phyloP scores from a whole-genome alignment of 2,888 invertebrate species.

The Chloromyia formosa region DNA sequence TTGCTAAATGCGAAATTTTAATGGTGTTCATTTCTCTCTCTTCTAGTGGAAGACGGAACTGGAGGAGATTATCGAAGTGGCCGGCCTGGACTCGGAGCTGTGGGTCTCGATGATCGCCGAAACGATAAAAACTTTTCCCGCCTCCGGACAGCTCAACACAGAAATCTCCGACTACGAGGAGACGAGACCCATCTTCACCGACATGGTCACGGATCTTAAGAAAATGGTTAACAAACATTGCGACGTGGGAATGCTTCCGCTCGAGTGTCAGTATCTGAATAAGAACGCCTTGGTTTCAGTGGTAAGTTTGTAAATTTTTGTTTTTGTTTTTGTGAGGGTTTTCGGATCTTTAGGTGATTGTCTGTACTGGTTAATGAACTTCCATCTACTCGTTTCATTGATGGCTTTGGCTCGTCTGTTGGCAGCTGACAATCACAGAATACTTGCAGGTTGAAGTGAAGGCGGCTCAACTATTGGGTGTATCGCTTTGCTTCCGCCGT shows the following conservation, averaged over 20 bases:
- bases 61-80: constrained; percentile 94
- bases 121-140: constrained; percentile 92
- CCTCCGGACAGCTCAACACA: constrained; percentile 87
- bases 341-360: neutral
- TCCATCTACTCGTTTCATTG: no score
- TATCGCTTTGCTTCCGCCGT: no score
- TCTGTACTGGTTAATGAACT: no score
- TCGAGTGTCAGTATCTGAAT: constrained; percentile 96
- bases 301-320: constrained; percentile 63
- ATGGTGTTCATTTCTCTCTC: neutral
- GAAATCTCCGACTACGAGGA: constrained; percentile 90
- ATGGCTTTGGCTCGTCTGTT: no score
- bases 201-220: constrained; percentile 85
- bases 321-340: neutral
- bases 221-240: constrained; percentile 85
- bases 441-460: no score
- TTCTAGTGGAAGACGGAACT: constrained; percentile 91
- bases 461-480: no score
- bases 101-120: constrained; percentile 98
- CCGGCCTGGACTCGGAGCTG: constrained; percentile 90
- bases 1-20: neutral
- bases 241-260: constrained; percentile 86
- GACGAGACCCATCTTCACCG: constrained; percentile 88
- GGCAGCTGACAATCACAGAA: no score
- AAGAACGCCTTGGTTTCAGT: constrained; percentile 90